Conservation (phyloP, 2,797 vertebrate species). For the Lagodon rhomboides region DNA sequence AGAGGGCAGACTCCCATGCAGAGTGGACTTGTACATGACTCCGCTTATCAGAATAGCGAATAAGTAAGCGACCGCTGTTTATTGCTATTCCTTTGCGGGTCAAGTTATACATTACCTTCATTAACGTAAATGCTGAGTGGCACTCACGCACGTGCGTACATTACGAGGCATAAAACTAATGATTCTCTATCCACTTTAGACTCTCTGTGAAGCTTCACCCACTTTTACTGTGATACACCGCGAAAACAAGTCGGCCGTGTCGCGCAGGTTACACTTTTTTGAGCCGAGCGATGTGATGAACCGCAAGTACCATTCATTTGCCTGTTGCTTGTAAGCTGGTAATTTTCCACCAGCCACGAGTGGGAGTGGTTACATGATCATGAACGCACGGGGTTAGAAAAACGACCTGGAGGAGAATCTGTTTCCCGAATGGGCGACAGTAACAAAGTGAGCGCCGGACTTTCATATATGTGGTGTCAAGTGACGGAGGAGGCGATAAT, state of each 20-base stretch:
- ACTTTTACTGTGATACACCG: conserved; percentile 43
- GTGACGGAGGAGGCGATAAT: not conserved
- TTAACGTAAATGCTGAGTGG: not conserved
- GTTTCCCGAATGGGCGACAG: conserved; percentile 44
- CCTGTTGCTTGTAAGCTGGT: conserved; percentile 89
- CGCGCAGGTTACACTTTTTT: conserved; percentile 17
- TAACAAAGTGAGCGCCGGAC: conserved; percentile 23
- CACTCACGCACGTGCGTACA: not conserved
- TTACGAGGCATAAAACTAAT: not conserved
- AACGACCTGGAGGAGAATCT: conserved; percentile 73
- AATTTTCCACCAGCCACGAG: conserved; percentile 92
- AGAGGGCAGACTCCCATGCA: conserved; percentile 84
- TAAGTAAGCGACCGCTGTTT: conserved; percentile 37
- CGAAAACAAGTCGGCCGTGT: not conserved
- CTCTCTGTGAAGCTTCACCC: not conserved
- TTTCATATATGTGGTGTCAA: conserved; percentile 12
- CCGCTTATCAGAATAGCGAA: conserved; percentile 39
- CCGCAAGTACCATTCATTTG: conserved; percentile 72
- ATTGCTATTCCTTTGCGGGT: not conserved
- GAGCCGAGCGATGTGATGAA: conserved; percentile 39
- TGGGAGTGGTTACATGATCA: conserved; percentile 89
- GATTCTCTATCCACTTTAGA: conserved; percentile 9
- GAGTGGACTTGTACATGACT: conserved; percentile 78
- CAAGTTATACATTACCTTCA: not conserved
- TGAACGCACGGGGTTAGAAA: conserved; percentile 82